Conservation (phyloP, 2,797 vertebrate genomes). For the Rhinogobio ventralis region DNA sequence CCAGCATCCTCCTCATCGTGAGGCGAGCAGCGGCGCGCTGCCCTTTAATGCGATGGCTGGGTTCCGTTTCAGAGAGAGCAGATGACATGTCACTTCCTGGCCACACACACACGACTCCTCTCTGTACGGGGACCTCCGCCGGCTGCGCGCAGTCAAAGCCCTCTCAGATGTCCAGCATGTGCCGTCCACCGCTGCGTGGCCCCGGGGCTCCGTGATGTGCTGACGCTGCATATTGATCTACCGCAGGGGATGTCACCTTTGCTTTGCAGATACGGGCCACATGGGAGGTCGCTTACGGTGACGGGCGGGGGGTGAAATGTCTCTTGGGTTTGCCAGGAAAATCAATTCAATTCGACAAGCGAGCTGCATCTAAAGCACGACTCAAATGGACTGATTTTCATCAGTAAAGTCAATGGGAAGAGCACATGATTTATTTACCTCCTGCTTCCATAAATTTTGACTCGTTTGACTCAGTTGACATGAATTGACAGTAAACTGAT, state of each 20-base stretch:
- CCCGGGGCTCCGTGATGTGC: conserved; percentile 30
- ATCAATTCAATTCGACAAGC: neutral
- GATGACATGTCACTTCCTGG: conserved; percentile 43
- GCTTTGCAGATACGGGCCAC: conserved; percentile 32
- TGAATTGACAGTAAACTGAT: neutral
- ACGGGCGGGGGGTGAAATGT: neutral
- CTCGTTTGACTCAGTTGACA: neutral
- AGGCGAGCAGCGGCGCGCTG: neutral
- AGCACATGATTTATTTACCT: neutral
- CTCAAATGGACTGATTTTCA: neutral
- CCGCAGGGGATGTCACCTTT: conserved; percentile 44
- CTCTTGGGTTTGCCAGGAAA: neutral
- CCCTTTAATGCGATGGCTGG: conserved; percentile 24
- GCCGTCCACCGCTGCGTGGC: conserved; percentile 10
- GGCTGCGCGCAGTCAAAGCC: conserved; percentile 30
- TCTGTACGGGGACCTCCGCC: conserved; percentile 30
- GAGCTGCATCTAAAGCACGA: neutral
- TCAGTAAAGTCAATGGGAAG: neutral
- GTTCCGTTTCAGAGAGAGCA: conserved; percentile 38
- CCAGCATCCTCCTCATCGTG: neutral
- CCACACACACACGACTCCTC: conserved; percentile 26
- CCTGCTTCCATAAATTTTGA: neutral
- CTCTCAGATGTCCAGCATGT: conserved; percentile 44
- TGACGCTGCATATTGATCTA: conserved; percentile 50
- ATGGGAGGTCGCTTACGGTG: conserved; percentile 8